A percentile compares a stretch with the other conserved stretches of the same genome.
Evolutionary conservation across 2,797 vertebrate genomes (phyloP).

Genomic region (Enteromius argenteus): DNA sequence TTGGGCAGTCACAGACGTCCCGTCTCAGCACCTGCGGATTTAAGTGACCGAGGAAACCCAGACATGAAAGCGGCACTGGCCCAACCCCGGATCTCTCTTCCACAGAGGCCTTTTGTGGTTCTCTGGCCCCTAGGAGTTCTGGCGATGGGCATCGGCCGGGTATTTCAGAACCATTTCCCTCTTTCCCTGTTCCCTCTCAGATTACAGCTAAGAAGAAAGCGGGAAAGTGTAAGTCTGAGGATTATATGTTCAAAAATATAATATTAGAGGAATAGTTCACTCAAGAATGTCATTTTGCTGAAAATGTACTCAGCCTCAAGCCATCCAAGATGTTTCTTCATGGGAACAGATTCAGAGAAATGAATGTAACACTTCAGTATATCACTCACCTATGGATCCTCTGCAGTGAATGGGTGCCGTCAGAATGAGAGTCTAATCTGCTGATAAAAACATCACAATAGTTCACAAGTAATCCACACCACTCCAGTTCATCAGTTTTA

Average conservation of each 20-base stretch:
- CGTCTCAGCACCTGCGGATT: slow-evolving; percentile 59
- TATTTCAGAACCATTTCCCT: slow-evolving; percentile 60
- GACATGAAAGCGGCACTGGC: slow-evolving; percentile 47
- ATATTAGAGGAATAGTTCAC: background rate
- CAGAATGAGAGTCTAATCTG: background rate
- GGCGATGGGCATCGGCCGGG: slow-evolving; percentile 30
- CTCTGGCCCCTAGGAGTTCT: slow-evolving; percentile 38
- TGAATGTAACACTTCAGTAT: background rate
- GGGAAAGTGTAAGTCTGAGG: background rate
- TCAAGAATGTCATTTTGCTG: background rate
- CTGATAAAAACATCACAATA: background rate
- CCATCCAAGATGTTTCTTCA: background rate
- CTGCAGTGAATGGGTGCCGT: background rate
- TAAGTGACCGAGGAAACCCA: slow-evolving; percentile 44
- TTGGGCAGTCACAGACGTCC: slow-evolving; percentile 45
- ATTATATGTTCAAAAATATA: background rate
- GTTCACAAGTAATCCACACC: background rate
- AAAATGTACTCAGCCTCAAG: background rate
- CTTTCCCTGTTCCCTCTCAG: slow-evolving; percentile 33
- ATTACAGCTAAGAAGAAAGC: slow-evolving; percentile 41
- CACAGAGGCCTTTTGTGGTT: slow-evolving; percentile 61
- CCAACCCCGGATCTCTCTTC: slow-evolving; percentile 23
- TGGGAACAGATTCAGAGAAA: background rate
- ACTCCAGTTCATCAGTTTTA: background rate
- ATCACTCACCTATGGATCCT: background rate